Conservation (phyloP, 2,888 invertebrate genomes). For the Lycocerus yunnanus region DNA sequence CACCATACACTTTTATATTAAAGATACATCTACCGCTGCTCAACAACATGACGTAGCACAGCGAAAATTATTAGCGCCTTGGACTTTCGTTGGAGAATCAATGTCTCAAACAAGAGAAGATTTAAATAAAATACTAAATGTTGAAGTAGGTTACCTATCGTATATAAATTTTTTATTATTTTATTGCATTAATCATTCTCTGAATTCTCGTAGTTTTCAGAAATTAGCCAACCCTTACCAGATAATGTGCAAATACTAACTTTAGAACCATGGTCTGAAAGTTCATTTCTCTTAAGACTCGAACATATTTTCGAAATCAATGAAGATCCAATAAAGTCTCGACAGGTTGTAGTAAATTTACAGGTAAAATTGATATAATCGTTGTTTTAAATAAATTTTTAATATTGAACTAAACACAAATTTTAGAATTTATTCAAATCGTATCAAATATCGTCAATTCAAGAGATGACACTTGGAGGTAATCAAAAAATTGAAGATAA, state of each 20-base stretch:
- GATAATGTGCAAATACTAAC: conserved; percentile 72
- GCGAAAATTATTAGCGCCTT: conserved; percentile 56
- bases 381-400: neutral
- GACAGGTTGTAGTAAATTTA: conserved; percentile 59
- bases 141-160: neutral
- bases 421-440: conserved; percentile 51
- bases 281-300: conserved; percentile 66
- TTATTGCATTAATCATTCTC: neutral
- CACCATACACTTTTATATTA: neutral
- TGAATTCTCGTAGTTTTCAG: conserved; percentile 47
- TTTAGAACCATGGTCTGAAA: conserved; percentile 69
- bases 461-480: conserved; percentile 55
- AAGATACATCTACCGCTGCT: conserved; percentile 45
- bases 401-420: neutral
- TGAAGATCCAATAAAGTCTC: conserved; percentile 36
- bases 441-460: conserved; percentile 47
- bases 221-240: conserved; percentile 61
- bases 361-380: conserved; percentile 34
- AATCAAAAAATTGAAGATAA: conserved; percentile 61
- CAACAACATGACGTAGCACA: conserved; percentile 57
- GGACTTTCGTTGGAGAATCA: conserved; percentile 48
- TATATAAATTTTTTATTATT: neutral
- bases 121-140: neutral
- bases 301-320: conserved; percentile 62
- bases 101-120: conserved; percentile 39